These are phyloP conservation scores for Eristalis intricaria DNA, from an alignment of 2,888 invertebrate genomes.

Conservation along the genomic window DNA sequence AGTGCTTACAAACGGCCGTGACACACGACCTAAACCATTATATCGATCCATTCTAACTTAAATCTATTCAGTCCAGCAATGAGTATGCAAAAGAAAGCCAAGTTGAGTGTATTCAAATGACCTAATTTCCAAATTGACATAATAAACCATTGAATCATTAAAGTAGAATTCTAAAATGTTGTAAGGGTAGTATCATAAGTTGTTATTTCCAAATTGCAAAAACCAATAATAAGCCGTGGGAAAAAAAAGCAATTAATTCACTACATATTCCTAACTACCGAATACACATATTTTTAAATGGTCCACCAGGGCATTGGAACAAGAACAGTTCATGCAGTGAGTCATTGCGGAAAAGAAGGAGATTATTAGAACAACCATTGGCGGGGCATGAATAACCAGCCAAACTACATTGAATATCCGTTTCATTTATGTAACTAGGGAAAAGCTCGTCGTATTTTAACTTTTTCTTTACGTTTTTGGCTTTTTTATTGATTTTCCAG, in stretches of 20 bases:
- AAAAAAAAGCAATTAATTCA: neutral
- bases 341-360: constrained; percentile 41
- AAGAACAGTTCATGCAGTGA: constrained; percentile 13
- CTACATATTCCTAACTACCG: neutral
- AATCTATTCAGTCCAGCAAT: no score
- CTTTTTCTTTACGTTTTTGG: constrained; percentile 61
- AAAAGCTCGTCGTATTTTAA: constrained; percentile 63
- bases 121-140: no score
- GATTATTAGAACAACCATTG: constrained; percentile 27
- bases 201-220: no score
- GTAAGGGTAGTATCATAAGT: no score
- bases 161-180: no score
- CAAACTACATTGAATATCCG: constrained; percentile 29
- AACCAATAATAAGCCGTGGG: neutral
- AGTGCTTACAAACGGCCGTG: no score
- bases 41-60: no score
- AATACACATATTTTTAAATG: constrained; percentile 14
- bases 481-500: constrained; percentile 69
- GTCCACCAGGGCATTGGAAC: constrained; percentile 10
- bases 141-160: no score
- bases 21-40: no score
- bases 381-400: constrained; percentile 1
- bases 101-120: no score
- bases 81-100: no score
- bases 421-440: constrained; percentile 65